Evolutionary conservation across 2,888 invertebrate species (phyloP).

Genomic region (Oxycera nigricornis): DNA sequence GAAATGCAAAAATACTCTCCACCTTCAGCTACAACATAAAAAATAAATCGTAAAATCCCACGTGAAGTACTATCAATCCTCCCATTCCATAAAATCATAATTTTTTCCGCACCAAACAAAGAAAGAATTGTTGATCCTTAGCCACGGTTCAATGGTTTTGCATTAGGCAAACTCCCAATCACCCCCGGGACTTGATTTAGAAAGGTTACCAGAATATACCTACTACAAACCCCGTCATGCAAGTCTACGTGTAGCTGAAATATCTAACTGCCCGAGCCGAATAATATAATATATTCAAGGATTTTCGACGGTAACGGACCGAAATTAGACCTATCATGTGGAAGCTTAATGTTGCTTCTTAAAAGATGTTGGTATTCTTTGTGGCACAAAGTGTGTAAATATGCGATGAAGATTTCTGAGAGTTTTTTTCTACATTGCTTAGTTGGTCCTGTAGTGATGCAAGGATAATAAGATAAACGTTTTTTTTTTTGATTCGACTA

Average conservation of each 20-base stretch:
- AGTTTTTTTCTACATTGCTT: neutral
- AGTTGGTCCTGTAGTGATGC: neutral
- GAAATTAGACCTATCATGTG: too few species aligned
- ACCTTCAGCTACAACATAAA: neutral
- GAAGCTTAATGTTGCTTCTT: neutral
- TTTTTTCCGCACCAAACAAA: neutral
- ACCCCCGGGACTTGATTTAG: conserved; percentile 41
- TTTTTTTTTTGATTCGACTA: neutral
- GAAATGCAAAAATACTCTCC: conserved; percentile 33
- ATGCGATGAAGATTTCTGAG: conserved; percentile 5
- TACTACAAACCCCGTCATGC: too few species aligned
- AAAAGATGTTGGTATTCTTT: neutral
- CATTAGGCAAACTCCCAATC: conserved; percentile 39
- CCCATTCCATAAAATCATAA: neutral
- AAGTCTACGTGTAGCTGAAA: too few species aligned
- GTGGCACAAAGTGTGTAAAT: conserved; percentile 24
- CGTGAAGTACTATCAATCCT: neutral
- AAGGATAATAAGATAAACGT: conserved; percentile 39
- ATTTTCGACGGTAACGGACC: neutral
- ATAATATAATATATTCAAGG: neutral
- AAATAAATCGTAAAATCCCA: conserved; percentile 19
- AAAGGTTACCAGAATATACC: too few species aligned
- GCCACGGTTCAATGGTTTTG: conserved; percentile 44
- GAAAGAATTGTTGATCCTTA: conserved; percentile 37
- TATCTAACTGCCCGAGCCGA: too few species aligned